Base-by-base conservation (phyloP, 2,797 vertebrate species). In the Distichodus sexfasciatus region DNA sequence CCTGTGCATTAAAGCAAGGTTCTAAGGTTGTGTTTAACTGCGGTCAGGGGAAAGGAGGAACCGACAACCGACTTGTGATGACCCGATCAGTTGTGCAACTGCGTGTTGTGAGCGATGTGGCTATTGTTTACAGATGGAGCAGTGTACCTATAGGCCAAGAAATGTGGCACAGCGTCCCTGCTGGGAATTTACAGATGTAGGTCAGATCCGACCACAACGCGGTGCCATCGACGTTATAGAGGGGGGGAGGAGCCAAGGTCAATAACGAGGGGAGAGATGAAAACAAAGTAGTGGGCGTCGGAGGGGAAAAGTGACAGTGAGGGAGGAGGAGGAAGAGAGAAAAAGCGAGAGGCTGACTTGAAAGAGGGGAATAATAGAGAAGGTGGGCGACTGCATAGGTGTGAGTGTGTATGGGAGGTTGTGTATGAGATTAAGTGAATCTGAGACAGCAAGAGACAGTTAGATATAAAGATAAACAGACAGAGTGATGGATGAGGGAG, bases 81-180 rank as follows among this genome's bases (percentile, higher is more conserved):
- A 31, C 12, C 1, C 12, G 54, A 41, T 12, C 23, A 26, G 54
- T 71, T 74, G 35, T 47, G 48, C 58, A 67, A 71, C 46, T 3
- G 14, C 35, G 6, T 6, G 35, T 38, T 44, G 40, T 73, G 69
- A 50, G 19, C n/a, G n/a, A n/a, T 57, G 17, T 6, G 53, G 35
- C 31, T n/a, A 66, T 57, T 50, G 44, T 72, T 62, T 38, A 23
- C 15, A 43, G 33, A 24, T 51, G 7, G 41, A 66, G 48, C 26
- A 4, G n/a, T 33, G 53, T n/a, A n/a, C 61, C 57, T 28, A 33
- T 54, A 60, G 58, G 71, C 75, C 76, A 29, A 29, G 50, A 58
- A 76, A 60, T 58, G 62, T 76, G 74, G 59, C 66, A 40, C 67
- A 57, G 19, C 28, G 73, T 66, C 69, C 11, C 73, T 44, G 46